These are phyloP conservation scores for Andricus grossulariae DNA, from an alignment of 1,140 invertebrate genomes.

Conservation along the genomic window DNA sequence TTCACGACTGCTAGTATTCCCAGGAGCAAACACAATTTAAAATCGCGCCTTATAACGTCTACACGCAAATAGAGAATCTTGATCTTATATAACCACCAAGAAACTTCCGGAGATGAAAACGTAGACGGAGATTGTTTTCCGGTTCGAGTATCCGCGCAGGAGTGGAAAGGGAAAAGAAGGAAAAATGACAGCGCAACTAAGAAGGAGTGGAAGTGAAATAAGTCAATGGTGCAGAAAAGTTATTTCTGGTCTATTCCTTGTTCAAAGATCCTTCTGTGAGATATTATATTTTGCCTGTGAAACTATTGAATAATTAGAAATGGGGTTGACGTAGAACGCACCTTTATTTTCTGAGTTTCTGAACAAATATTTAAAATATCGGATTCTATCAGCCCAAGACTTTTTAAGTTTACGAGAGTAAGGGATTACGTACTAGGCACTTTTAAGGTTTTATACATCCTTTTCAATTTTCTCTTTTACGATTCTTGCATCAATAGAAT, in stretches of 20 bases:
- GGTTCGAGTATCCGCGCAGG: slow-evolving; percentile 21
- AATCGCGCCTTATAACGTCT: slow-evolving; percentile 21
- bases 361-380: too few species aligned
- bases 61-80: slow-evolving; percentile 26
- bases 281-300: background rate
- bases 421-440: too few species aligned
- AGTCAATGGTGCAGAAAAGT: slow-evolving; percentile 53
- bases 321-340: background rate
- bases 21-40: slow-evolving; percentile 20
- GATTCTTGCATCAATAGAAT: too few species aligned
- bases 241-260: slow-evolving; percentile 40
- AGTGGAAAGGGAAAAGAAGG: background rate
- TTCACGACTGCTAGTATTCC: slow-evolving; percentile 15
- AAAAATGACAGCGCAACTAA: slow-evolving; percentile 6
- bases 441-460: too few species aligned
- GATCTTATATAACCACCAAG: slow-evolving; percentile 28
- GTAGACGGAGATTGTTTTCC: slow-evolving; percentile 25
- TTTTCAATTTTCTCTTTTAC: too few species aligned
- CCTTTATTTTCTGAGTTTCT: too few species aligned
- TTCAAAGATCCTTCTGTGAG: background rate
- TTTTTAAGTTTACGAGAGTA: too few species aligned
- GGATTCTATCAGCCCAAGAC: too few species aligned
- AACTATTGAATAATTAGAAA: background rate
- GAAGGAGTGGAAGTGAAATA: slow-evolving; percentile 43
- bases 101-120: slow-evolving; percentile 31